A percentile compares a stretch with the other conserved stretches of the same genome.
These are phyloP conservation scores for Mus minutoides DNA, from an alignment of 2,797 vertebrate species.

Conservation along the genomic window DNA sequence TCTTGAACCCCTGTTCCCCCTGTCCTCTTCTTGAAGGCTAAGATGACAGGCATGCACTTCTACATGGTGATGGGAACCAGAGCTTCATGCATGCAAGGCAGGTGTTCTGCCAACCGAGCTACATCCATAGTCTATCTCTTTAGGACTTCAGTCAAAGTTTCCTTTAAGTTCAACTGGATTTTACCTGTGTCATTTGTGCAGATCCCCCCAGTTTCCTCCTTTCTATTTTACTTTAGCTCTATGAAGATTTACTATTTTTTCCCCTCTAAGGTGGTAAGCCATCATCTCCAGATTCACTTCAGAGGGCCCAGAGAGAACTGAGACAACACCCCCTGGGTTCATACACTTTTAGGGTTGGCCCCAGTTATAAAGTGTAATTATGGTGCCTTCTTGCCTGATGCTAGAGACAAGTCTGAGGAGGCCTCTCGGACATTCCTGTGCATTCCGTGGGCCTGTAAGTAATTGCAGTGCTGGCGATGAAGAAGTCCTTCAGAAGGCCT, in stretches of 20 bases:
- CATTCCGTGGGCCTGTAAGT: slow-evolving; percentile 69
- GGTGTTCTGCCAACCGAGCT: too few relatives aligned
- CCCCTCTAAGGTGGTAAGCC: slow-evolving; percentile 39
- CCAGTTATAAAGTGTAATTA: slow-evolving; percentile 75
- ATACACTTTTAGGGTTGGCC: slow-evolving; percentile 49
- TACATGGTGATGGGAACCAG: not conserved
- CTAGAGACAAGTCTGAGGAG: slow-evolving; percentile 77
- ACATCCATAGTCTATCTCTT: not conserved
- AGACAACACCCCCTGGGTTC: slow-evolving; percentile 22
- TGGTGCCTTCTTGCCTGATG: slow-evolving; percentile 55
- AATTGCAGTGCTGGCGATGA: slow-evolving; percentile 73
- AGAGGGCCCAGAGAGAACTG: slow-evolving; percentile 61
- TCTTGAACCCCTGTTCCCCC: not conserved
- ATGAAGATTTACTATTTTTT: slow-evolving; percentile 52
- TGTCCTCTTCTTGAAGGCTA: not conserved
- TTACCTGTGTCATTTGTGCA: not conserved
- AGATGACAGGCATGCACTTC: not conserved
- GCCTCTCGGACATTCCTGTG: slow-evolving; percentile 68
- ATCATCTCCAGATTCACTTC: slow-evolving; percentile 44
- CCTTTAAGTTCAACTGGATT: not conserved
- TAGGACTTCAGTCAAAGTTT: not conserved
- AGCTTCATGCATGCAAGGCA: not conserved
- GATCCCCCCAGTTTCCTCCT: not conserved
- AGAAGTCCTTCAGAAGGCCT: slow-evolving; percentile 72
- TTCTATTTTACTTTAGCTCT: not conserved